Percentiles rank a stretch among this genome's conserved stretches.
phyloP scores from a whole-genome alignment of 1,140 invertebrate species.

The Philopotamus ludificatus region DNA sequence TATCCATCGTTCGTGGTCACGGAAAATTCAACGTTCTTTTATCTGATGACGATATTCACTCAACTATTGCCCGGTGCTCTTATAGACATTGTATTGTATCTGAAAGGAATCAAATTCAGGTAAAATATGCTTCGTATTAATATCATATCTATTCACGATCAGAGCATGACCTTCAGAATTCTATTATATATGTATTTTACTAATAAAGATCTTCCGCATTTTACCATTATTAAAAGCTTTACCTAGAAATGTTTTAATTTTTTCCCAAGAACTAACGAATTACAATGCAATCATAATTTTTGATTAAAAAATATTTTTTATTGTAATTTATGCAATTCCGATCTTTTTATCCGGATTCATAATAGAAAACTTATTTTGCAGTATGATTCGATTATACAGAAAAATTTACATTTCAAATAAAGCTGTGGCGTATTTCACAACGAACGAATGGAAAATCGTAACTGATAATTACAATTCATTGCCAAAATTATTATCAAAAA shows the following conservation, averaged over 20 bases:
- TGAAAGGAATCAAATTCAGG: not conserved
- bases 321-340: not conserved
- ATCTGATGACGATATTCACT: constrained; percentile 4
- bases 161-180: too few species aligned
- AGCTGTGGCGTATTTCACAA: constrained; percentile 4
- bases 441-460: constrained; percentile 17
- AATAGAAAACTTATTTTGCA: constrained; percentile 18
- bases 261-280: too few species aligned
- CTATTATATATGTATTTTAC: too few species aligned
- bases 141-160: not conserved
- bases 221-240: too few species aligned
- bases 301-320: too few species aligned
- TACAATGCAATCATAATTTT: too few species aligned
- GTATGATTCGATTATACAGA: constrained; percentile 22
- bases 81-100: not conserved
- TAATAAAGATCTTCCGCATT: too few species aligned
- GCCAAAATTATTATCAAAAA: constrained; percentile 5
- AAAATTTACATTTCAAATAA: constrained; percentile 23
- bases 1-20: constrained; percentile 16
- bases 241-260: too few species aligned
- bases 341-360: constrained; percentile 12
- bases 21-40: constrained; percentile 17
- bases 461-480: constrained; percentile 23
- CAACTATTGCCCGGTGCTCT: constrained; percentile 29
- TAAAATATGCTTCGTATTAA: not conserved